Evolutionary conservation across 2,888 invertebrate species (phyloP), one percentile per base, ranked within the genome.

Genomic region (Meghimatium bilineatum): DNA sequence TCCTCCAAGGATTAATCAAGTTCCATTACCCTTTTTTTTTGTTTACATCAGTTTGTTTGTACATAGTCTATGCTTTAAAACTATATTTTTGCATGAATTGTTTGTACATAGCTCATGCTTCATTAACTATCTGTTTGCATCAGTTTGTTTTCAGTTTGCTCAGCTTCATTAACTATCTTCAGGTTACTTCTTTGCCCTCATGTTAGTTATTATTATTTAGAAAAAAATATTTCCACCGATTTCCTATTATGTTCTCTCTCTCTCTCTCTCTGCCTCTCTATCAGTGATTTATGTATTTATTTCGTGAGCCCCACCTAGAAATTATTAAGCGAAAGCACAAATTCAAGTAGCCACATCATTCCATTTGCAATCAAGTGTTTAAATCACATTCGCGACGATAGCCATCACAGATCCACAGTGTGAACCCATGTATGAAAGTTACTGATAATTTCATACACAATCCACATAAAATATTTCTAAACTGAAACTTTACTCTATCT

Each of bases 361-460:
- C 69, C 69, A 69, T 36, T 29, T 38, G 26, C 6, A 26, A 10
- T 36, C 71, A 36, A 36, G 38, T 38, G 38, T 29, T 38, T 23
- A 38, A 8, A 38, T 71, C 71, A 71, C 26, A 38, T 71, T 26
- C 26, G 38, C 0, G 38, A 26, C 36, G 71, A 38, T 38, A 71
- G 71, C 8, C 71, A 3, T 20, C 36, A 36, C 5, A 1, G 0
- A 38, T 26, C 36, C 71, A 29, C 71, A 10, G 38, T 71, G 26
- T 71, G 38, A n/a, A 71, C 12, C 38, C 71, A 23, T 71, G 71
- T 71, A 71, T 38, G 71, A 38, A 71, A 71, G 71, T 71, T 71
- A 23, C 38, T 10, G 71, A 38, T 71, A 71, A 71, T 38, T 38
- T 26, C 36, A 69, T 36, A 36, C 34, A 69, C 23, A 69, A 69